Evolutionary conservation across 2,797 vertebrate species (phyloP), one percentile per base, ranked within the genome.

Genomic region (Hapalemur alaotrensis): DNA sequence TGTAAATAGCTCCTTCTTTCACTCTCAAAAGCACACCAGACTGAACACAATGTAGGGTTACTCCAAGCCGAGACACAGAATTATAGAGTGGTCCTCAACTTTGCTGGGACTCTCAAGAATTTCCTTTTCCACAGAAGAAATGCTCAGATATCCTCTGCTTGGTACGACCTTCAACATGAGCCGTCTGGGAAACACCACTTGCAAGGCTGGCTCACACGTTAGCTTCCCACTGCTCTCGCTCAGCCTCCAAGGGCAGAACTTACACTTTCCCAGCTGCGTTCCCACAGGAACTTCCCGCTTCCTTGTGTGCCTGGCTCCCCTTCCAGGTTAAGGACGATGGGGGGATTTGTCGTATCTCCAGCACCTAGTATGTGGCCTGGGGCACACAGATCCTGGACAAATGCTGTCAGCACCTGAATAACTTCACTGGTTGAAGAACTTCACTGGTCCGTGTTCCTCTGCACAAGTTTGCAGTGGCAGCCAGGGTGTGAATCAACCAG

Each of bases 41-140:
- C 57, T 48, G 14, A 50, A 63, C 7, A 65, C 0, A 1, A 0
- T 1, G 11, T 8, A 11, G 0, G 13, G 83, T 32, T 25, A 4
- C 23, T 73, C 41, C 18, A 67, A 28, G 43, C 22, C 0, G 43
- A 50, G 35, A 46, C 9, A 9, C 4, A 2, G 67, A 46, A 72
- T 63, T 91, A 25, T 23, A 35, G 89, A 32, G 30, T 3, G 32
- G 28, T 28, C 59, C 35, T 65, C 20, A 13, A 0, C 0, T 14
- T 67, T 30, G 13, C 22, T 1, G 1, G 6, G 57, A 15, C 50
- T 70, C 52, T 1, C 2, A n/a, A 70, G 59, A 20, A 7, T 18
- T 76, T 30, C 46, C 17, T 4, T 35, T 9, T 8, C 4, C 1
- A 1, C n/a, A 46, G 63, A 61, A 81, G 79, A 52, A 52, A 52